These are phyloP conservation scores for Dendrolimus pini DNA, from an alignment of 2,888 invertebrate genomes.

Conservation along the genomic window DNA sequence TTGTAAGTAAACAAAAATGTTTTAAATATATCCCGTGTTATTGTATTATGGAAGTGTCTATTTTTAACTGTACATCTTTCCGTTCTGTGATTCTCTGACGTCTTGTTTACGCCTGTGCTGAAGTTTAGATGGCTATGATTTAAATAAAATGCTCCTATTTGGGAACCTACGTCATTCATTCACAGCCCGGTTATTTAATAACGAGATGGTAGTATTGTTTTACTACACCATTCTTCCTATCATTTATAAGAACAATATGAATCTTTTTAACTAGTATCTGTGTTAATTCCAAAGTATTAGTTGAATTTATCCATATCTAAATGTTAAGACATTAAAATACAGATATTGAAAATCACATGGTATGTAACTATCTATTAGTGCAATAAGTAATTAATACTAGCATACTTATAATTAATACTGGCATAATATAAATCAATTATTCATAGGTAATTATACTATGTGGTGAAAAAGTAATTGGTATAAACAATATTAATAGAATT, in stretches of 20 bases:
- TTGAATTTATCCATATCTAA: too few species aligned
- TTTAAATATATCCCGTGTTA: constrained; percentile 6
- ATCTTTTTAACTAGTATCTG: too few species aligned
- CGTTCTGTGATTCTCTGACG: constrained; percentile 34
- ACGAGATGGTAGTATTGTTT: not conserved
- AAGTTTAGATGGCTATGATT: constrained; percentile 21
- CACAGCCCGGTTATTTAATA: not conserved
- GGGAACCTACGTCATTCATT: constrained; percentile 2
- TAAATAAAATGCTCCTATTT: constrained; percentile 15
- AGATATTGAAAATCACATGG: not conserved
- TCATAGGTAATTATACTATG: too few species aligned
- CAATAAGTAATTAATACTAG: too few species aligned
- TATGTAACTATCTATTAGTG: too few species aligned
- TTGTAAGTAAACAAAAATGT: constrained; percentile 69
- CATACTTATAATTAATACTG: too few species aligned
- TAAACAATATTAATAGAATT: too few species aligned
- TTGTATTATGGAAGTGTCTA: constrained; percentile 33
- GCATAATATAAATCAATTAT: too few species aligned
- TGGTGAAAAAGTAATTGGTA: too few species aligned
- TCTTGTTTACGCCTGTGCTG: constrained; percentile 51
- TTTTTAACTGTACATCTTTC: constrained; percentile 48
- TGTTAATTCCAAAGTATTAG: too few species aligned
- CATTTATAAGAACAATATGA: too few species aligned
- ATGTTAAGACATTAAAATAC: not conserved
- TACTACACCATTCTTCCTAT: too few species aligned